Conservation (phyloP, 37 sponge, comb jelly and placozoan species). For the Spongilla lacustris region DNA sequence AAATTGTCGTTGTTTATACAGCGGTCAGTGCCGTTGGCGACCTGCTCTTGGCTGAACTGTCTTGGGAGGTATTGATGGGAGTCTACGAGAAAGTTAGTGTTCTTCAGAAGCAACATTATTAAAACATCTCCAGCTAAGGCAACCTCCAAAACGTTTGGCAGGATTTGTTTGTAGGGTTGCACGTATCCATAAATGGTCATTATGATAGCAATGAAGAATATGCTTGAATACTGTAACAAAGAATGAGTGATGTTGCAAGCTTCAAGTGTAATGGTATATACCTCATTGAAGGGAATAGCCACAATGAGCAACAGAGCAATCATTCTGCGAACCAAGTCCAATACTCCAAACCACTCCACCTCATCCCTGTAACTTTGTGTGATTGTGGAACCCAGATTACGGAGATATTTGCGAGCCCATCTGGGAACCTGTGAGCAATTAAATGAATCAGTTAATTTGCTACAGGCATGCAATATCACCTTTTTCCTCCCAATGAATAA, state of each 20-base stretch:
- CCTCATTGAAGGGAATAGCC: slow-evolving; percentile 24
- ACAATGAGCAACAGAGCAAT: slow-evolving; percentile 40
- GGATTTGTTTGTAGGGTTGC: slow-evolving; percentile 31
- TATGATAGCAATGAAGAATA: neutral
- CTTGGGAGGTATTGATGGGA: neutral
- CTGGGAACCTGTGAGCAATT: neutral
- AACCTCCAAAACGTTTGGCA: slow-evolving; percentile 34
- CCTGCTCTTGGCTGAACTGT: too few relatives aligned
- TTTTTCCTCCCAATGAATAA: too few relatives aligned
- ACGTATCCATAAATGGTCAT: slow-evolving; percentile 22
- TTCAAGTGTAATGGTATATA: neutral
- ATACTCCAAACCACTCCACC: slow-evolving; percentile 49
- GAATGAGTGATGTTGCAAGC: neutral
- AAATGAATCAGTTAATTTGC: too few relatives aligned
- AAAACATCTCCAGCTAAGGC: slow-evolving; percentile 24
- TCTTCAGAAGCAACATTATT: slow-evolving; percentile 18
- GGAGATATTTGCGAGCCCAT: neutral
- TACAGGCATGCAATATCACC: too few relatives aligned
- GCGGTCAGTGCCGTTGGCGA: neutral
- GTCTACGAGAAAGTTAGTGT: neutral
- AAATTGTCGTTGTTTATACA: neutral
- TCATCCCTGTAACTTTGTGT: slow-evolving; percentile 28
- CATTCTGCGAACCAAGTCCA: slow-evolving; percentile 50
- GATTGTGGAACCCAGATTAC: neutral
- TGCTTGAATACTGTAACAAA: slow-evolving; percentile 24